Percentiles rank a stretch among this genome's conserved stretches.
These are phyloP conservation scores for Theropithecus gelada DNA, from an alignment of 2,113 vertebrate genomes.

Conservation along the genomic window DNA sequence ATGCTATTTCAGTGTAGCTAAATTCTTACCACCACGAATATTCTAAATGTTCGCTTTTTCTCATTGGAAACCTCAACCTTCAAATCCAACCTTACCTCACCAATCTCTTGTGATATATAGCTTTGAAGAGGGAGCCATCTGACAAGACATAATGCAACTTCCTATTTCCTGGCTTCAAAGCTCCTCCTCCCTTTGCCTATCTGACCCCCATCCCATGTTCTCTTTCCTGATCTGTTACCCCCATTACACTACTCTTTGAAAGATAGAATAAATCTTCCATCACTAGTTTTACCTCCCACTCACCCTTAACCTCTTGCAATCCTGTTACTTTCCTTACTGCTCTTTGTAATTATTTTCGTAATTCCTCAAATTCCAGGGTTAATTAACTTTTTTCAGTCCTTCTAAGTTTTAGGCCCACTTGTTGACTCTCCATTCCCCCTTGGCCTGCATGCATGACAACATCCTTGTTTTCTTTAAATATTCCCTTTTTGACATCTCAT, in stretches of 20 bases:
- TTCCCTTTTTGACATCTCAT: not conserved
- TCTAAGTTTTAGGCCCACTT: not conserved
- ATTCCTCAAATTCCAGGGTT: not conserved
- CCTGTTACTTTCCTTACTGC: not conserved
- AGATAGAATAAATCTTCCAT: not conserved
- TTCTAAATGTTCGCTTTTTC: not conserved
- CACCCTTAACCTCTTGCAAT: not conserved
- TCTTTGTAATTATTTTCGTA: not conserved
- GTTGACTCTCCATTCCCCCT: not conserved
- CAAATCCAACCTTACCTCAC: not conserved
- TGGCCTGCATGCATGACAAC: not conserved
- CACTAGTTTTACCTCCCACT: not conserved
- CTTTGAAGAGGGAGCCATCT: not conserved
- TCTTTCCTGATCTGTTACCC: not conserved
- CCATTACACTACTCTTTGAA: not conserved
- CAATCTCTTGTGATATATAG: not conserved
- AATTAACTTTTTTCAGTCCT: not conserved
- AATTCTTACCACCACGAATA: not conserved
- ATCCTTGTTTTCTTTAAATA: not conserved
- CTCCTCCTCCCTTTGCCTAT: not conserved
- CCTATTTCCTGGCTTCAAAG: not conserved
- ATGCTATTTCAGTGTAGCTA: not conserved
- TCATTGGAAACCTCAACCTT: not conserved
- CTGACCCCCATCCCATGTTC: not conserved
- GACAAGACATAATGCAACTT: not conserved